Evolutionary conservation across 2,797 vertebrate species (phyloP).

Genomic region (Anguilla obscura): DNA sequence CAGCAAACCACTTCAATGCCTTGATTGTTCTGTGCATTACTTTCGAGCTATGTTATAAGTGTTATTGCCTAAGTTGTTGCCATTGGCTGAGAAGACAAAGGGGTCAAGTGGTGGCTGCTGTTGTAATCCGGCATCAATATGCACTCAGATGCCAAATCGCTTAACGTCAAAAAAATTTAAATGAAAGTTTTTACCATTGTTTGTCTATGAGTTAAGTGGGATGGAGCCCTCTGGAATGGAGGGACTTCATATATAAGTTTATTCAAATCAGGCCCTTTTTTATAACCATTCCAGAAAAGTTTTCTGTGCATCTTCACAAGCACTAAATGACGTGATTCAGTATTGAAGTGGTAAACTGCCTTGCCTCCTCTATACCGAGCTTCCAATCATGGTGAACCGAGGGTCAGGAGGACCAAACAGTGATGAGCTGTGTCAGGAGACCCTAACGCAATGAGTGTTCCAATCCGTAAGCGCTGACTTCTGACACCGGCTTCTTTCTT

Average conservation of each 20-base stretch:
- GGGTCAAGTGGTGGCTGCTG: neutral
- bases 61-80: neutral
- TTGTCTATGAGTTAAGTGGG: neutral
- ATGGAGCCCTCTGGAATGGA: neutral
- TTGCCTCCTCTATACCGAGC: neutral
- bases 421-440: neutral
- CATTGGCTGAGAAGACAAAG: neutral
- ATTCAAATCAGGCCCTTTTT: neutral
- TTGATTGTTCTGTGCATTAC: constrained; percentile 7
- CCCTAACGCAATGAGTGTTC: neutral
- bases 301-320: neutral
- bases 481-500: neutral
- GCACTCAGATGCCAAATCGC: neutral
- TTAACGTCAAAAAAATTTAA: neutral
- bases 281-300: neutral
- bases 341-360: neutral
- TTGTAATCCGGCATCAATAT: neutral
- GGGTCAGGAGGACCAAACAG: neutral
- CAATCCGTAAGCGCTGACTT: neutral
- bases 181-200: neutral
- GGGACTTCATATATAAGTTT: neutral
- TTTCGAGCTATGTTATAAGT: neutral
- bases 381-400: neutral
- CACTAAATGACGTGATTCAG: neutral
- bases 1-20: neutral